Conservation (phyloP, 2,888 invertebrate species). For the Cryptosula pallasiana region DNA sequence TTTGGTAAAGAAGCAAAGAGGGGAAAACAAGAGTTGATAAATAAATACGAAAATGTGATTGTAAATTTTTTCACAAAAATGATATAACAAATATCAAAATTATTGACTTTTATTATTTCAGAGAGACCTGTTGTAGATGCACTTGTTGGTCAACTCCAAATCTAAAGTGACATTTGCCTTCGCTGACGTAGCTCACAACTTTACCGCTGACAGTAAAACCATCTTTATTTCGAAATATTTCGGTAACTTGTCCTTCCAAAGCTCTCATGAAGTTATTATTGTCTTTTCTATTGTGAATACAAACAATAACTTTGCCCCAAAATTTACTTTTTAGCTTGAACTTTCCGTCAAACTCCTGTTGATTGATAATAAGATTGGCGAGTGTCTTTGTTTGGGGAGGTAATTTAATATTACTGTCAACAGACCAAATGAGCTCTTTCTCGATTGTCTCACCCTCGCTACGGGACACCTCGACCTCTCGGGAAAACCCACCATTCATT, state of each 20-base stretch:
- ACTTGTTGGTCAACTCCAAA: slow-evolving; percentile 49
- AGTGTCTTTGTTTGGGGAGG: slow-evolving; percentile 45
- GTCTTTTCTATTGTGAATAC: slow-evolving; percentile 50
- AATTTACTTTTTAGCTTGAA: slow-evolving; percentile 50
- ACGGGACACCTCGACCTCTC: slow-evolving; percentile 49
- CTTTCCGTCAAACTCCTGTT: slow-evolving; percentile 53
- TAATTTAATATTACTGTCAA: slow-evolving; percentile 54
- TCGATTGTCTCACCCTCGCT: slow-evolving; percentile 45
- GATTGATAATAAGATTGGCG: slow-evolving; percentile 54
- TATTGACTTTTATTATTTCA: no score
- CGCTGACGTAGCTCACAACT: slow-evolving; percentile 34
- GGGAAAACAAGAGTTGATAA: no score
- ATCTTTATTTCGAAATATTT: slow-evolving; percentile 36
- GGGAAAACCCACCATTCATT: slow-evolving; percentile 53
- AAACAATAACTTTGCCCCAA: slow-evolving; percentile 44
- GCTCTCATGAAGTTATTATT: slow-evolving; percentile 52
- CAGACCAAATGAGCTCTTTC: slow-evolving; percentile 55
- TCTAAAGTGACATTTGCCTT: slow-evolving; percentile 43
- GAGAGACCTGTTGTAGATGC: slow-evolving; percentile 39
- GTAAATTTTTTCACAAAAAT: no score
- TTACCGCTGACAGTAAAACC: slow-evolving; percentile 33
- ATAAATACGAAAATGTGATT: no score
- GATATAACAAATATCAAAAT: no score
- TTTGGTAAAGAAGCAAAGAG: no score
- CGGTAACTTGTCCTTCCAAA: slow-evolving; percentile 41